phyloP scores from a whole-genome alignment of 2,113 vertebrate species.

The Nothoprocta pentlandii region DNA sequence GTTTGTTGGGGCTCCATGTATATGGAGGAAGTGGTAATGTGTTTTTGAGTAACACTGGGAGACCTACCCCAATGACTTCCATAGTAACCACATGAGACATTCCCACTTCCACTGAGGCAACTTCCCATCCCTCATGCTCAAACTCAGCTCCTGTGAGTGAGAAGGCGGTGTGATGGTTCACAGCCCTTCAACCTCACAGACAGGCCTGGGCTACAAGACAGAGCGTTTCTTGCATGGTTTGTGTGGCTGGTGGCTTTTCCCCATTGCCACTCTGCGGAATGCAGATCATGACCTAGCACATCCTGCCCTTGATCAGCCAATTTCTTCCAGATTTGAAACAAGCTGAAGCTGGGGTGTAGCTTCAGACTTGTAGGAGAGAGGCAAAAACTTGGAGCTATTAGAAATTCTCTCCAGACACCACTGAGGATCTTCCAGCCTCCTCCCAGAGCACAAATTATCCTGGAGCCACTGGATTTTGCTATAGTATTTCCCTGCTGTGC shows the following conservation, averaged over 20 bases:
- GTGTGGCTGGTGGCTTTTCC: slow-evolving; percentile 37
- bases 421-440: neutral
- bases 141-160: neutral
- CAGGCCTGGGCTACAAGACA: neutral
- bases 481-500: neutral
- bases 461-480: neutral
- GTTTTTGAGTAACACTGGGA: neutral
- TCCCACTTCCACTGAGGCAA: neutral
- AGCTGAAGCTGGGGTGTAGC: neutral
- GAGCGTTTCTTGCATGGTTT: neutral
- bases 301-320: slow-evolving; percentile 43
- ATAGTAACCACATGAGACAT: neutral
- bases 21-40: neutral
- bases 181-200: neutral
- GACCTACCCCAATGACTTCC: neutral
- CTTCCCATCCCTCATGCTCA: neutral
- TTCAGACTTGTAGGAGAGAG: slow-evolving; percentile 34
- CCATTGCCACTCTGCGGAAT: neutral
- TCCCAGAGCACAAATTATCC: slow-evolving; percentile 14
- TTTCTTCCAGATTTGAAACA: slow-evolving; percentile 60
- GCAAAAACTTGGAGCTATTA: neutral
- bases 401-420: neutral
- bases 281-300: slow-evolving; percentile 20
- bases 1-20: neutral
- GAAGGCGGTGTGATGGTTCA: neutral